These are phyloP conservation scores for Anguilla megastoma DNA, from an alignment of 2,797 vertebrate genomes.

Conservation along the genomic window DNA sequence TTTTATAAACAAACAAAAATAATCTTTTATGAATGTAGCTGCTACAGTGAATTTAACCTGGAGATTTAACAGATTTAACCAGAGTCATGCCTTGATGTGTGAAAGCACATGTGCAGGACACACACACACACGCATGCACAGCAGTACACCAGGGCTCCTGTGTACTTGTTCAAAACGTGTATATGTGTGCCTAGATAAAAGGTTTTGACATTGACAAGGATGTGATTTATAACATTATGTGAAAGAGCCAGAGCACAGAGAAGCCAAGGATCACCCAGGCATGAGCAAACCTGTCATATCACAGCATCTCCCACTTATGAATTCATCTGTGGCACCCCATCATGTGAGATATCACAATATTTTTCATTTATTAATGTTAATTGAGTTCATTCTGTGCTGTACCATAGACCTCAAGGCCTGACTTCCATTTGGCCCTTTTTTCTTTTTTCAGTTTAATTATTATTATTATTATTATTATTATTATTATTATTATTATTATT, in stretches of 20 bases:
- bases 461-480: no score
- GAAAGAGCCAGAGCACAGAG: background rate
- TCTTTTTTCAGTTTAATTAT: no score
- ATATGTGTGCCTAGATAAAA: background rate
- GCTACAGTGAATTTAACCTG: background rate
- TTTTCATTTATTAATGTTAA: background rate
- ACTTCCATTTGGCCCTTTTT: background rate
- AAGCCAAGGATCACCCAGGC: background rate
- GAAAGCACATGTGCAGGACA: background rate
- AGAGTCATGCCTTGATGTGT: background rate
- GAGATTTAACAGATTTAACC: background rate
- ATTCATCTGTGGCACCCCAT: background rate
- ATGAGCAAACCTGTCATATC: background rate
- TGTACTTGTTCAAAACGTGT: background rate
- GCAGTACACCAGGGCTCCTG: background rate
- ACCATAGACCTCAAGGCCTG: background rate
- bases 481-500: no score
- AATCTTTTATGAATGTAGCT: background rate
- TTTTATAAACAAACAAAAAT: background rate
- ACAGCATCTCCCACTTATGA: background rate
- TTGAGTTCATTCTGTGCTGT: conserved; percentile 2
- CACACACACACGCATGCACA: background rate
- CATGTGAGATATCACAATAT: background rate
- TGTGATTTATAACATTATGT: conserved; percentile 5
- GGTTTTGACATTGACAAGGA: background rate